These are phyloP conservation scores for Taxidea taxus DNA, from an alignment of 2,113 vertebrate species.

Conservation along the genomic window DNA sequence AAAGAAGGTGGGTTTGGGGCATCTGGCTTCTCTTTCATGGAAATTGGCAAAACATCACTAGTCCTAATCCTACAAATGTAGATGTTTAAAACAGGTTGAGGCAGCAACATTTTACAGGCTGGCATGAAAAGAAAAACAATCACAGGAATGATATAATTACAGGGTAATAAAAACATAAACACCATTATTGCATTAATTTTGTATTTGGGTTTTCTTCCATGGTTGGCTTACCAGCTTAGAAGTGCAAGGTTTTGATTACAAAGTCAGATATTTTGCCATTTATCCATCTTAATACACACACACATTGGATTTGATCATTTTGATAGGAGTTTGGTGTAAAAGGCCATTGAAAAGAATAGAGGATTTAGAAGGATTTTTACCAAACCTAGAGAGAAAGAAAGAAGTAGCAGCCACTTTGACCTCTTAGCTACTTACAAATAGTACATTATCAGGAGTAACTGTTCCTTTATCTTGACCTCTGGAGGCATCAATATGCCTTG, in stretches of 20 bases:
- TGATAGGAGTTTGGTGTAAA: constrained; percentile 12
- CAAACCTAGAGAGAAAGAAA: neutral
- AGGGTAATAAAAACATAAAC: constrained; percentile 83
- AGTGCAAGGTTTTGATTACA: constrained; percentile 58
- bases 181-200: constrained; percentile 81
- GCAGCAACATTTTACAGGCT: constrained; percentile 74
- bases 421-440: constrained; percentile 23
- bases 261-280: constrained; percentile 31
- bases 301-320: constrained; percentile 41
- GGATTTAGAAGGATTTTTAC: constrained; percentile 36
- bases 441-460: neutral
- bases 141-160: constrained; percentile 81
- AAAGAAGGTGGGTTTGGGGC: constrained; percentile 9
- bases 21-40: constrained; percentile 65
- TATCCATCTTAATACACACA: neutral
- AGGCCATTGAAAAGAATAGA: neutral
- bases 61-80: constrained; percentile 65
- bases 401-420: neutral
- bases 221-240: constrained; percentile 44
- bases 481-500: neutral
- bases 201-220: constrained; percentile 69
- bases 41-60: constrained; percentile 79
- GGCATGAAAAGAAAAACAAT: constrained; percentile 81
- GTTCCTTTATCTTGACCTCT: neutral
- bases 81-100: constrained; percentile 81